Percentiles rank a stretch among this genome's conserved stretches.
phyloP scores from a whole-genome alignment of 2,797 vertebrate species.

The Hozukius guyotensis region DNA sequence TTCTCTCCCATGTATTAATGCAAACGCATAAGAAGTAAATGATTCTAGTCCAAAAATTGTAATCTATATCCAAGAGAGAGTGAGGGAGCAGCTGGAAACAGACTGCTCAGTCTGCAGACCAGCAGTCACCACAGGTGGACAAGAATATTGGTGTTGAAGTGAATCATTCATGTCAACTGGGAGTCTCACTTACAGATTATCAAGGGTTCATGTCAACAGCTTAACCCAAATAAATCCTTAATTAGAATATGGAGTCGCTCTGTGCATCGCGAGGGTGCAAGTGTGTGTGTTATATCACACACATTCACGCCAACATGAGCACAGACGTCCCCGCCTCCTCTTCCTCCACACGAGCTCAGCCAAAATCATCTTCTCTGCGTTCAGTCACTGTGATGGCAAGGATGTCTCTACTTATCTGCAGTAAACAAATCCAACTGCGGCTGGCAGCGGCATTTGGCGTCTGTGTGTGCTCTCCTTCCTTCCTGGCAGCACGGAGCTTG shows the following conservation, averaged over 20 bases:
- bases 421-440: slow-evolving; percentile 47
- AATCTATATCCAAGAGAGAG: background rate
- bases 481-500: slow-evolving; percentile 13
- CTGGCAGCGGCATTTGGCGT: slow-evolving; percentile 66
- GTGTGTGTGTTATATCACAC: background rate
- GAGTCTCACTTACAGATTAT: slow-evolving; percentile 28
- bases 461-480: slow-evolving; percentile 35
- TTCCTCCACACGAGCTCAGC: slow-evolving; percentile 27
- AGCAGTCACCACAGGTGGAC: slow-evolving; percentile 17
- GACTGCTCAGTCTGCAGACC: background rate
- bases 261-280: background rate
- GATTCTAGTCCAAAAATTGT: background rate
- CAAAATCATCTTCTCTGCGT: slow-evolving; percentile 45
- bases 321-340: background rate
- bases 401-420: slow-evolving; percentile 61
- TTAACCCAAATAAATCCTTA: slow-evolving; percentile 24
- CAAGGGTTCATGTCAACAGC: slow-evolving; percentile 9
- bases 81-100: background rate
- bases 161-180: slow-evolving; percentile 16
- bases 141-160: background rate
- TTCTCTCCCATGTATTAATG: background rate
- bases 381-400: slow-evolving; percentile 54
- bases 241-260: slow-evolving; percentile 10
- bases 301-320: background rate
- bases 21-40: background rate